These are phyloP conservation scores for Serinus canaria DNA, from an alignment of 2,113 vertebrate genomes.

Conservation along the genomic window DNA sequence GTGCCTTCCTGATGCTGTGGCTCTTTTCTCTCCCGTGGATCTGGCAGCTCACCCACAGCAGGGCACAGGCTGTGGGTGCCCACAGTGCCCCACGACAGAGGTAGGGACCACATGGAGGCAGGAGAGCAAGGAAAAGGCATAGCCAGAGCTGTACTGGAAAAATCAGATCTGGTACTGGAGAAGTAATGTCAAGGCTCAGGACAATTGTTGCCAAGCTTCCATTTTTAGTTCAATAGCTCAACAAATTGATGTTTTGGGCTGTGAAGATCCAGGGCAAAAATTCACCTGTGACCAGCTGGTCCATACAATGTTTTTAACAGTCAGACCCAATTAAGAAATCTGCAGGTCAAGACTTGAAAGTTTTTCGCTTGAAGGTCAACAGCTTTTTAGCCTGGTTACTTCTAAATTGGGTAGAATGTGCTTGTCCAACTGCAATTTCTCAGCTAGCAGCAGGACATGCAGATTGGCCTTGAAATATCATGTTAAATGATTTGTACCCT, in stretches of 20 bases:
- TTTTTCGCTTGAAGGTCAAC: neutral
- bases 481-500: rapidly evolving
- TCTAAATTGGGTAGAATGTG: neutral
- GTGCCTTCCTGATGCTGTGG: rapidly evolving
- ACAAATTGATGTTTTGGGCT: neutral
- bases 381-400: neutral
- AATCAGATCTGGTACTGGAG: neutral
- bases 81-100: rapidly evolving
- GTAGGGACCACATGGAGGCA: neutral
- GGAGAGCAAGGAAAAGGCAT: neutral
- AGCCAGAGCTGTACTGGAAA: neutral
- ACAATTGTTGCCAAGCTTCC: neutral
- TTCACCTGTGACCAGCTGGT: neutral
- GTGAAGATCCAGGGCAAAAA: neutral
- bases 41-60: neutral
- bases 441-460: neutral
- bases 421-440: neutral
- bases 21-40: neutral
- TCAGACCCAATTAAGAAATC: neutral
- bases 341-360: neutral
- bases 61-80: neutral
- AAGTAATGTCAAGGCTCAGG: neutral
- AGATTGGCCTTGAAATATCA: neutral
- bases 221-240: neutral
- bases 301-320: neutral